Percentiles rank a stretch among this genome's conserved stretches.
Evolutionary conservation across 2,888 invertebrate species (phyloP).

Genomic region (Elysia crispata): DNA sequence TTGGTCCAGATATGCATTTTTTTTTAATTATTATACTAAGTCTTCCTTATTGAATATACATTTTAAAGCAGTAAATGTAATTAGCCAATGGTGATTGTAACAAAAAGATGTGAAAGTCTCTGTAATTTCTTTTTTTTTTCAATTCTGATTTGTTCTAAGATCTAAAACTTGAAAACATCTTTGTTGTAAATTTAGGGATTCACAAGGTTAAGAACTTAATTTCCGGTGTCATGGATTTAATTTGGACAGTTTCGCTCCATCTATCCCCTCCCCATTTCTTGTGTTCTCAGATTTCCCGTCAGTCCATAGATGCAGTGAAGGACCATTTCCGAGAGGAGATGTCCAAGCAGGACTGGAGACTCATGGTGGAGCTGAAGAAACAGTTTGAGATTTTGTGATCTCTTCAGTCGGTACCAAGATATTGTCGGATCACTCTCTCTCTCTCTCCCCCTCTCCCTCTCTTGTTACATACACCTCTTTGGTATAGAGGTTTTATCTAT

Average conservation of each 20-base stretch:
- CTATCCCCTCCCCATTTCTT: constrained; percentile 36
- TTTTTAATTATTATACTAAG: background rate
- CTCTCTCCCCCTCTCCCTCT: background rate
- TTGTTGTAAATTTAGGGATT: too few species aligned
- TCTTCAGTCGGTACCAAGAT: background rate
- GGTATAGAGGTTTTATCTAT: background rate
- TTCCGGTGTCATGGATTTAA: too few species aligned
- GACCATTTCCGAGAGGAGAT: constrained; percentile 99
- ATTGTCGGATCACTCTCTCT: background rate
- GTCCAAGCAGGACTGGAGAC: constrained; percentile 96
- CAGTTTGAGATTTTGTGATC: constrained; percentile 84
- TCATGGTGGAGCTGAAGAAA: constrained; percentile 99
- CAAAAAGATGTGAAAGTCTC: too few species aligned
- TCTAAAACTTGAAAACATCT: too few species aligned
- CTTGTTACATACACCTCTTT: too few species aligned
- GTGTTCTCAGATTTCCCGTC: constrained; percentile 91
- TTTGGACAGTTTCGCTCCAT: too few species aligned
- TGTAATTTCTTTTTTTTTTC: too few species aligned
- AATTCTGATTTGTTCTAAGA: too few species aligned
- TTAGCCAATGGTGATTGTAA: too few species aligned
- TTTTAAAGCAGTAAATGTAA: background rate
- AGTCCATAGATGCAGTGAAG: constrained; percentile 99
- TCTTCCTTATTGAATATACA: constrained; percentile 5
- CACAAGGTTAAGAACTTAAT: too few species aligned
- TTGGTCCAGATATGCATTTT: background rate